Base-by-base conservation (phyloP, 2,888 invertebrate genomes). In the Petrophora chlorosata region DNA sequence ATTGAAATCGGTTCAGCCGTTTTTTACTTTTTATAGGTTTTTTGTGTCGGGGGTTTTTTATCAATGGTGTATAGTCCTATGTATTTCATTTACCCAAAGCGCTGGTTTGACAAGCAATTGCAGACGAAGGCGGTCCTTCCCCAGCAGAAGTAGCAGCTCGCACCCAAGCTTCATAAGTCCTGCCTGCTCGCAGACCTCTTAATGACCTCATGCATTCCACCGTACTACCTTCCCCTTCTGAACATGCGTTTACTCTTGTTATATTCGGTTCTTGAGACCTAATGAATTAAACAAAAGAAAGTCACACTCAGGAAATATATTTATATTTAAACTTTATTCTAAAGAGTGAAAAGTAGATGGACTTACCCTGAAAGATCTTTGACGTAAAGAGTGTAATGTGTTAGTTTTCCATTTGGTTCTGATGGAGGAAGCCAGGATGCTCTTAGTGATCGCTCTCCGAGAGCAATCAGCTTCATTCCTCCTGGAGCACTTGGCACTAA, bases 111-210 rank as follows among this genome's bases (percentile, higher is more conserved):
- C 88, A 88, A 32, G 89, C 86, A 0, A 90, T 82, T 3, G 87
- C 79, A 3, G 77, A 67, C 0, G 88, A 85, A 0, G 88, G 82
- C 0, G 90, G 90, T 0, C 91, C 91, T 73, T 96, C 96, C 0
- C 97, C 97, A 2, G 94, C 92, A 0, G 91, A 91, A 0, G 96
- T 97, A 22, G 94, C 94, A 0, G 97, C 97, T 9, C 95, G 93
- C 7, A 97, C 95, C 95, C 96, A 96, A 67, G 97, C 96, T 73
- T 96, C 95, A 73, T 97, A 97, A 43, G 94, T 92, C 65, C 95
- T 92, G 53, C 94, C 93, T 51, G 94, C 92, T 28, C 93, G 92
- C 30, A 96, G 91, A 38, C 94, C 92, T 22, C 94, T 91, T 13
- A 94, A 89, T 59, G 94, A 92, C 65, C 91, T 93, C 71, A 92